These are phyloP conservation scores for Aegithalos caudatus DNA, from an alignment of 2,113 vertebrate genomes.

Conservation along the genomic window DNA sequence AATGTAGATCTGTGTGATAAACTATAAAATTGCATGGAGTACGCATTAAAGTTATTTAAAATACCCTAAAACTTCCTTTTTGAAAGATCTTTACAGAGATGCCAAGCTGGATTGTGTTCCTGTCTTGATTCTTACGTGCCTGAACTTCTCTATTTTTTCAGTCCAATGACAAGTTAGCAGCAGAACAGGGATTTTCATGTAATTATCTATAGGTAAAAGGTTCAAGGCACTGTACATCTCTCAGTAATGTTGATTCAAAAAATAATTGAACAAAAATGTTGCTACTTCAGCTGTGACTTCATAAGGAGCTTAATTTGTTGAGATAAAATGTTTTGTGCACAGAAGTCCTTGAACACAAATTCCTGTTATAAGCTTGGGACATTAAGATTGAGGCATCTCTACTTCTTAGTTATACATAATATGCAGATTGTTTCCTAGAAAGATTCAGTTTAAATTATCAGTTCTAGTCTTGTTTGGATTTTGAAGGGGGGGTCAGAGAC, in stretches of 20 bases:
- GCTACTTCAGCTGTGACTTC: neutral
- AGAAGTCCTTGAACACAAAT: neutral
- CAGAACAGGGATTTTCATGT: neutral
- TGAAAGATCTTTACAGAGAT: neutral
- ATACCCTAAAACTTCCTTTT: neutral
- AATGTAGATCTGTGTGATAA: neutral
- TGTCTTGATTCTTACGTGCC: neutral
- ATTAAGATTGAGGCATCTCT: neutral
- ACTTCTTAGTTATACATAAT: neutral
- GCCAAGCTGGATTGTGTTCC: neutral
- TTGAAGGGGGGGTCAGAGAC: neutral
- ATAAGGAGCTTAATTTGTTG: neutral
- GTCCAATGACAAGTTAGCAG: neutral
- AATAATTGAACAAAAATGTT: neutral
- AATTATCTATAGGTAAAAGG: neutral
- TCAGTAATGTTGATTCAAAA: neutral
- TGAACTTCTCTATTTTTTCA: neutral
- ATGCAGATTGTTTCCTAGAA: conserved; percentile 18
- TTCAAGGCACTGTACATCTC: neutral
- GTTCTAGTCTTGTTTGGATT: neutral
- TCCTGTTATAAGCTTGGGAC: neutral
- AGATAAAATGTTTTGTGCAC: neutral
- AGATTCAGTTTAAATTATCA: neutral
- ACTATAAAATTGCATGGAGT: neutral
- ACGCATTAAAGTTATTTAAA: neutral